Percentiles rank a stretch among this genome's conserved stretches.
These are phyloP conservation scores for Equus przewalskii DNA, from an alignment of 2,113 vertebrate species.

Conservation along the genomic window DNA sequence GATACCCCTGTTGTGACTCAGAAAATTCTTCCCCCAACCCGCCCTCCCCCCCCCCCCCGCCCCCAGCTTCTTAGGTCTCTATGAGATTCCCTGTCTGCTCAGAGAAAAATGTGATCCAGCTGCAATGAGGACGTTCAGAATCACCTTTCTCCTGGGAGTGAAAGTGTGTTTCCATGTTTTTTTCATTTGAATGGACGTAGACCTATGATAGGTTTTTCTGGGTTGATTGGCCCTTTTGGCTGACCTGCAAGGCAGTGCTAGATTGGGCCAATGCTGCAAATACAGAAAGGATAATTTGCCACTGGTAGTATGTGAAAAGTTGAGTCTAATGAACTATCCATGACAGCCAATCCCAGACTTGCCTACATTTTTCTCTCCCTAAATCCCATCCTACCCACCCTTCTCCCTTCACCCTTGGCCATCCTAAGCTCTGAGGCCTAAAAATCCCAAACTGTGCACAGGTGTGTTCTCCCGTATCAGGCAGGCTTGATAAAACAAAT, in stretches of 20 bases:
- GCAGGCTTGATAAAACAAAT: neutral
- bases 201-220: conserved; percentile 29
- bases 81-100: neutral
- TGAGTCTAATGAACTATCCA: neutral
- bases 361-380: neutral
- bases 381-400: neutral
- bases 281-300: neutral
- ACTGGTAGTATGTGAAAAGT: neutral
- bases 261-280: neutral
- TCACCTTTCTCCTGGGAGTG: conserved; percentile 5
- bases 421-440: neutral
- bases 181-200: neutral
- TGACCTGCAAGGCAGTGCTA: neutral
- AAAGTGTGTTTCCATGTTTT: neutral
- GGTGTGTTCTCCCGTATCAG: neutral
- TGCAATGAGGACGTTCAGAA: conserved; percentile 47
- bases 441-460: neutral
- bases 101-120: neutral
- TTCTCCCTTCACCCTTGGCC: neutral
- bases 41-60: too few species aligned
- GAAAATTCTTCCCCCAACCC: conserved; percentile 59
- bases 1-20: conserved; percentile 54
- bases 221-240: neutral
- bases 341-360: neutral
- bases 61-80: conserved; percentile 21